Conservation (phyloP, 2,797 vertebrate species). For the Erethizon dorsatum region DNA sequence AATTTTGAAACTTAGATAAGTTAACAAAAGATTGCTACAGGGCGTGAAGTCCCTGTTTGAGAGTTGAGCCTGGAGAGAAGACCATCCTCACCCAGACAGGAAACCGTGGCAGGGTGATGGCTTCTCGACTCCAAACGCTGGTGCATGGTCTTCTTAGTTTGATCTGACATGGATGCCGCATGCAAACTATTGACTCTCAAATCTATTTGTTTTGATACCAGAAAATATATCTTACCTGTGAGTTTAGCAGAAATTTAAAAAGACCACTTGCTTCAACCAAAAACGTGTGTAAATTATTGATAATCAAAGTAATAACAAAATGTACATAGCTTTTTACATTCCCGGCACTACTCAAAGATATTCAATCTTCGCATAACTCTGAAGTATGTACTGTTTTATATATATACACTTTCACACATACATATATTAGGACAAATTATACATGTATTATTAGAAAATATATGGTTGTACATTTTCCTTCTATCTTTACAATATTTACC, state of each 20-base stretch:
- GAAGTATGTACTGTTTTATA: background rate
- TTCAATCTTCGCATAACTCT: background rate
- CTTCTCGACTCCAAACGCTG: background rate
- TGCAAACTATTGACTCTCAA: background rate
- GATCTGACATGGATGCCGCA: background rate
- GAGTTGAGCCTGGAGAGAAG: background rate
- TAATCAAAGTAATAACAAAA: conserved; percentile 32
- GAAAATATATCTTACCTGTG: conserved; percentile 3
- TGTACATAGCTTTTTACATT: background rate
- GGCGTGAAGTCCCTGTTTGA: background rate
- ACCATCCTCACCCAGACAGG: background rate
- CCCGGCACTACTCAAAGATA: background rate
- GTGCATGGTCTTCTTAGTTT: background rate
- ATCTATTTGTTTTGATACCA: background rate
- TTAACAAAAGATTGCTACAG: background rate
- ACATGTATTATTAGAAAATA: background rate
- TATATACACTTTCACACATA: background rate
- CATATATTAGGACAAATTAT: background rate
- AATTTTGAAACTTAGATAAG: conserved; percentile 8
- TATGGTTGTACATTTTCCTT: background rate
- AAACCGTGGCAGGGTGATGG: background rate
- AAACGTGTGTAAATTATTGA: background rate
- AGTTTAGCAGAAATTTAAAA: background rate
- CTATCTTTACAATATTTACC: conserved; percentile 15
- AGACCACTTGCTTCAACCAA: background rate